Evolutionary conservation across 1,140 invertebrate genomes (phyloP).

Genomic region (Plectrocnemia conspersa): DNA sequence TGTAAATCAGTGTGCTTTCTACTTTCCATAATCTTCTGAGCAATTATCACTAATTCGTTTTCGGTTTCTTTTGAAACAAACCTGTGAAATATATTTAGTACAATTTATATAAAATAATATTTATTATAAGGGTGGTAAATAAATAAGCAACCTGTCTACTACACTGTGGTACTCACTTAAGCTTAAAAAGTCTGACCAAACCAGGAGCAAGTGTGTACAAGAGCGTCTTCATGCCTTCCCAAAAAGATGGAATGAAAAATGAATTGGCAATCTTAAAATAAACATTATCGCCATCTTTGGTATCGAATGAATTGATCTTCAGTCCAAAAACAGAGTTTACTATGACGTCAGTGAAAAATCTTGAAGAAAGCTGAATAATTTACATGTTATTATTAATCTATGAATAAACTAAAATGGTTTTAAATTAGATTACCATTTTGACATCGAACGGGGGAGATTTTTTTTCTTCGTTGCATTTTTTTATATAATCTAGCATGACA

Average conservation of each 20-base stretch:
- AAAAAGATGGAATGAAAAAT: slow-evolving; percentile 24
- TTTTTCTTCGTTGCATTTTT: slow-evolving; percentile 15
- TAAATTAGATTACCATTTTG: not conserved
- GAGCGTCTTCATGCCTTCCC: slow-evolving; percentile 2
- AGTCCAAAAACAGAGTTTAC: slow-evolving; percentile 24
- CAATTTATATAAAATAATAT: slow-evolving; percentile 3
- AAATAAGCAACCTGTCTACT: not conserved
- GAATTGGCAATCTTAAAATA: slow-evolving; percentile 16
- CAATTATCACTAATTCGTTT: slow-evolving; percentile 12
- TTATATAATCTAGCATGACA: slow-evolving; percentile 26
- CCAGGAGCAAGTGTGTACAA: slow-evolving; percentile 19
- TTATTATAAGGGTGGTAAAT: not conserved
- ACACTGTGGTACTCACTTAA: slow-evolving; percentile 13
- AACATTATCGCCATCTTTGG: slow-evolving; percentile 27
- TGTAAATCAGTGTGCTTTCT: slow-evolving; percentile 18
- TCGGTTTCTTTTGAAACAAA: slow-evolving; percentile 18
- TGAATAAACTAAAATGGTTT: not conserved
- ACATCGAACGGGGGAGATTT: not conserved
- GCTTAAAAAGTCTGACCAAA: slow-evolving; percentile 12
- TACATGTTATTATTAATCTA: not conserved
- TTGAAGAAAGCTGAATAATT: slow-evolving; percentile 20
- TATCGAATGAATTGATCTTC: slow-evolving; percentile 20
- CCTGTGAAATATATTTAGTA: slow-evolving; percentile 19
- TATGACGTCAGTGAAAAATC: slow-evolving; percentile 27
- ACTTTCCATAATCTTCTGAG: slow-evolving; percentile 17